Conservation (phyloP, 2,888 invertebrate species). For the Ectemnius cavifrons region DNA sequence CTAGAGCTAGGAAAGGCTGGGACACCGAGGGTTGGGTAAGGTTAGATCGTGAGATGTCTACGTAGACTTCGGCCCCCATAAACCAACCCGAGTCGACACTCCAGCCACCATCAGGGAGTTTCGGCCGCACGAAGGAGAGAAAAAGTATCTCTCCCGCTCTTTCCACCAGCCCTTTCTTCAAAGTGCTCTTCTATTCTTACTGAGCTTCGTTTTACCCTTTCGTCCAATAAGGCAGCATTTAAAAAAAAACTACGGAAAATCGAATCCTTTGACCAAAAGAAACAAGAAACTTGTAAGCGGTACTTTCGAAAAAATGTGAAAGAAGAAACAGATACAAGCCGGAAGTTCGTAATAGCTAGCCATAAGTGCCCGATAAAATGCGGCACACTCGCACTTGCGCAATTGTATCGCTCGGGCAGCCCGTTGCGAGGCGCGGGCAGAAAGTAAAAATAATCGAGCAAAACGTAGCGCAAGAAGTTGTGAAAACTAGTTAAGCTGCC, state of each 20-base stretch:
- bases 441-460: constrained; percentile 58
- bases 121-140: constrained; percentile 17
- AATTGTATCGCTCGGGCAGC: constrained; percentile 23
- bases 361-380: constrained; percentile 13
- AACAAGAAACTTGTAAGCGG: background rate
- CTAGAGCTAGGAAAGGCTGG: constrained; percentile 72
- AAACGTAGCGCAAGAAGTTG: constrained; percentile 59
- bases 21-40: constrained; percentile 70
- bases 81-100: constrained; percentile 70
- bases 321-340: background rate
- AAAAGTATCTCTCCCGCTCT: constrained; percentile 34
- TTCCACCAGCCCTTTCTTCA: background rate
- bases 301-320: background rate
- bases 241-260: background rate
- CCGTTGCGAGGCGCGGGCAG: constrained; percentile 18
- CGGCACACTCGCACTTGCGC: background rate
- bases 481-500: constrained; percentile 62
- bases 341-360: background rate
- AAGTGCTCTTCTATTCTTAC: background rate
- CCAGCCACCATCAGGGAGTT: constrained; percentile 62
- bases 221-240: background rate
- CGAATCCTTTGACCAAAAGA: background rate
- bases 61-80: constrained; percentile 73
- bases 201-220: background rate
- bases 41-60: constrained; percentile 74